These are phyloP conservation scores for Botrylloides violaceus DNA, from an alignment of 23 tunicate genomes.

Conservation along the genomic window DNA sequence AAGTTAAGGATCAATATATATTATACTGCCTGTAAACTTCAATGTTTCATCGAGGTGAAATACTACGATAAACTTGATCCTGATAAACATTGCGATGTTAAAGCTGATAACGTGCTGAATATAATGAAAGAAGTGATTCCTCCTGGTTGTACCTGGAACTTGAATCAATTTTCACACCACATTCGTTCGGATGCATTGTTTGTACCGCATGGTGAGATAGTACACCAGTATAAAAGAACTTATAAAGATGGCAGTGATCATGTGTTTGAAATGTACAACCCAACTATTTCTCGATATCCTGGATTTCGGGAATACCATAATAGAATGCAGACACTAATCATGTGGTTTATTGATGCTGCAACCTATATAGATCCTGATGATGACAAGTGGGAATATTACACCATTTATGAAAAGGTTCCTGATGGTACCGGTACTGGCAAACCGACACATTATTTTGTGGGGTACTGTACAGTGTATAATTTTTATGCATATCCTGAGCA, in stretches of 20 bases:
- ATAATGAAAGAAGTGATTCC: constrained; percentile 60
- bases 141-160: constrained; percentile 22
- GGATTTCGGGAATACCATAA: constrained; percentile 64
- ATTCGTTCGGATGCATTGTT: constrained; percentile 38
- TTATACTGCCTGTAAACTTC: constrained; percentile 52
- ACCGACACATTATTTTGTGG: constrained; percentile 52
- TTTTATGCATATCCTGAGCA: constrained; percentile 91
- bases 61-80: constrained; percentile 47
- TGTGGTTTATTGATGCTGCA: constrained; percentile 98
- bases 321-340: constrained; percentile 80
- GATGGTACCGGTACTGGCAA: constrained; percentile 17
- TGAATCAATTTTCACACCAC: constrained; percentile 56
- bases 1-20: constrained; percentile 43
- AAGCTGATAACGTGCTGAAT: constrained; percentile 47
- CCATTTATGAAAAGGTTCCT: constrained; percentile 48
- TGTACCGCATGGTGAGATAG: constrained; percentile 56
- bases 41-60: constrained; percentile 28
- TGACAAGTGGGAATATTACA: constrained; percentile 98
- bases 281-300: constrained; percentile 26
- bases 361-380: constrained; percentile 92
- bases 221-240: constrained; percentile 37
- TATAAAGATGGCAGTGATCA: constrained; percentile 2
- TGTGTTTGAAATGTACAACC: constrained; percentile 28
- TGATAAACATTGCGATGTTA: constrained; percentile 45
- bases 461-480: constrained; percentile 85